Conservation (phyloP, 2,888 invertebrate genomes). For the Drosophila planitibia region DNA sequence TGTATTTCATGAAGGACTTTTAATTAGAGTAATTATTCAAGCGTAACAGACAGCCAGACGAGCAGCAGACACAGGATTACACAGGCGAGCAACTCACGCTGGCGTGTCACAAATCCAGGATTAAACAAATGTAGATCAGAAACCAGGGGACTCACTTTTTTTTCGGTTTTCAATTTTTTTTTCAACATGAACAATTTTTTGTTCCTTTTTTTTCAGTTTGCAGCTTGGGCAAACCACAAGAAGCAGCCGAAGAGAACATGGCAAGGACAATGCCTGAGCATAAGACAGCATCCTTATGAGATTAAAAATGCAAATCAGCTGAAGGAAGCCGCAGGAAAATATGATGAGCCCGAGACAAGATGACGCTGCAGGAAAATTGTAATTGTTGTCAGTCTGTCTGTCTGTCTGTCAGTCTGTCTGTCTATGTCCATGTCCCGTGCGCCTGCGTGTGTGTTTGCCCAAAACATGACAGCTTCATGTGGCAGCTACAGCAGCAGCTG, state of each 20-base stretch:
- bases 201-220: conserved; percentile 34
- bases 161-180: conserved; percentile 21
- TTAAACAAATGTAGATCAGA: conserved; percentile 76
- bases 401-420: conserved; percentile 39
- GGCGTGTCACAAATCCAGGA: conserved; percentile 76
- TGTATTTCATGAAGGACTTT: conserved; percentile 51
- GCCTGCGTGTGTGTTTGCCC: conserved; percentile 51
- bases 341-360: conserved; percentile 55
- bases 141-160: conserved; percentile 38
- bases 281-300: conserved; percentile 79
- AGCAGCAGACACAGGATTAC: conserved; percentile 35
- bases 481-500: conserved; percentile 49
- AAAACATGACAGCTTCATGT: conserved; percentile 82
- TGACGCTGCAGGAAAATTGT: conserved; percentile 70
- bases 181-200: conserved; percentile 23
- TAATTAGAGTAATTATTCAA: conserved; percentile 78
- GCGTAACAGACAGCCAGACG: conserved; percentile 53
- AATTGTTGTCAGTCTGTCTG: conserved; percentile 70
- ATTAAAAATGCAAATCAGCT: conserved; percentile 84
- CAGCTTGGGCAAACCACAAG: conserved; percentile 72
- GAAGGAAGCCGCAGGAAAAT: conserved; percentile 64
- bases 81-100: conserved; percentile 23
- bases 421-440: conserved; percentile 19
- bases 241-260: conserved; percentile 34
- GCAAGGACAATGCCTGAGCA: conserved; percentile 68